Evolutionary conservation across 1,140 invertebrate species (phyloP).

Genomic region (Drosophila nannoptera): DNA sequence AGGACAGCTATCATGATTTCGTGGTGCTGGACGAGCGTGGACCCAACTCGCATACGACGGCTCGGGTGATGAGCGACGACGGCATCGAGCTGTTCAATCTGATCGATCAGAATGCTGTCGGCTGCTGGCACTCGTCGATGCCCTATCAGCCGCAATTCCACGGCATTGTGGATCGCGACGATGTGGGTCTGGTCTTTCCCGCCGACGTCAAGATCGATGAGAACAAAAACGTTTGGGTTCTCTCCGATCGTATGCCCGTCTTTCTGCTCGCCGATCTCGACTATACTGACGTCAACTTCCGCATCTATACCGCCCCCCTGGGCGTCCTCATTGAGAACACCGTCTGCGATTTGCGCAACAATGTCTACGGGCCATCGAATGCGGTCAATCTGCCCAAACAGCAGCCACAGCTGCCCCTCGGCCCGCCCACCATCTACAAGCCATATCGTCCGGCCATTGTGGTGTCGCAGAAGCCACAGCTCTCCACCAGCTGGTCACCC

Average conservation of each 20-base stretch:
- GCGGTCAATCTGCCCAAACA: conserved; percentile 54
- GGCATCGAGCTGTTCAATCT: conserved; percentile 88
- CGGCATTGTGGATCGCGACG: conserved; percentile 86
- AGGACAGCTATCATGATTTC: conserved; percentile 86
- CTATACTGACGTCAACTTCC: conserved; percentile 88
- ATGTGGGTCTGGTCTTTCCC: conserved; percentile 87
- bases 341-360: conserved; percentile 82
- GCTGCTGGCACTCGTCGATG: conserved; percentile 87
- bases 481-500: conserved; percentile 43
- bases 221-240: conserved; percentile 85
- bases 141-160: conserved; percentile 84
- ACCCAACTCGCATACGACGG: conserved; percentile 84
- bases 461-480: conserved; percentile 49
- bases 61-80: conserved; percentile 85
- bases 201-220: conserved; percentile 87
- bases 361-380: conserved; percentile 67
- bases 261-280: conserved; percentile 86
- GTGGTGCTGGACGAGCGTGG: conserved; percentile 84
- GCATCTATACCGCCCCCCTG: conserved; percentile 85
- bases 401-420: conserved; percentile 12
- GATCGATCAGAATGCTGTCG: conserved; percentile 88
- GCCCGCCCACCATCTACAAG: conserved; percentile 39
- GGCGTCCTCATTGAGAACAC: conserved; percentile 84
- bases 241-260: conserved; percentile 89
- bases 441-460: conserved; percentile 42